Evolutionary conservation across 2,797 vertebrate genomes (phyloP).

Genomic region (Poeciliopsis turneri): DNA sequence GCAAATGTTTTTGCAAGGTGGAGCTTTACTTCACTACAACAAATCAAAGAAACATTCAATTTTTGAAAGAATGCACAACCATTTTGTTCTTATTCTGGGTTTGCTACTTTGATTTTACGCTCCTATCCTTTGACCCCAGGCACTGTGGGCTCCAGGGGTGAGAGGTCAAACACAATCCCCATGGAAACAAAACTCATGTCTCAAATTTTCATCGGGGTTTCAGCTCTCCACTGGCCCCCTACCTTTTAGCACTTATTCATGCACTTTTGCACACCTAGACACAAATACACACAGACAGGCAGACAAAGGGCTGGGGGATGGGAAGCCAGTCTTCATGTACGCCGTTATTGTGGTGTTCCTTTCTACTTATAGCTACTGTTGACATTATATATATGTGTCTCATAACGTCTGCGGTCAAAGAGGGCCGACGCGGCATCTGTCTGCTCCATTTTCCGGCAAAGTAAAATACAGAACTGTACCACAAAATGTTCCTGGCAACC

Average conservation of each 20-base stretch:
- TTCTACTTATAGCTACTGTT: constrained; percentile 11
- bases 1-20: background rate
- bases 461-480: constrained; percentile 1
- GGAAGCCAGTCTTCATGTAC: constrained; percentile 15
- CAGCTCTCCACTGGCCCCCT: constrained; percentile 57
- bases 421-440: constrained; percentile 19
- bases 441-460: background rate
- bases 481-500: background rate
- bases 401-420: constrained; percentile 28
- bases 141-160: constrained; percentile 39
- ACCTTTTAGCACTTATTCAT: constrained; percentile 41
- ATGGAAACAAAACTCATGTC: constrained; percentile 32
- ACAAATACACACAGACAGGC: constrained; percentile 39
- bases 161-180: constrained; percentile 60
- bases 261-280: constrained; percentile 56
- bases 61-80: background rate
- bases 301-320: constrained; percentile 49
- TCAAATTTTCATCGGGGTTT: constrained; percentile 40
- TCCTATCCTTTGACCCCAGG: constrained; percentile 42
- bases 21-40: background rate
- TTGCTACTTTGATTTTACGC: constrained; percentile 20
- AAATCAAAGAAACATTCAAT: background rate
- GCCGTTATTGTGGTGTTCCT: constrained; percentile 38
- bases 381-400: constrained; percentile 33
- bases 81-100: background rate